Evolutionary conservation across 2,113 vertebrate species (phyloP), one percentile per base, ranked within the genome.

Genomic region (Meles meles): DNA sequence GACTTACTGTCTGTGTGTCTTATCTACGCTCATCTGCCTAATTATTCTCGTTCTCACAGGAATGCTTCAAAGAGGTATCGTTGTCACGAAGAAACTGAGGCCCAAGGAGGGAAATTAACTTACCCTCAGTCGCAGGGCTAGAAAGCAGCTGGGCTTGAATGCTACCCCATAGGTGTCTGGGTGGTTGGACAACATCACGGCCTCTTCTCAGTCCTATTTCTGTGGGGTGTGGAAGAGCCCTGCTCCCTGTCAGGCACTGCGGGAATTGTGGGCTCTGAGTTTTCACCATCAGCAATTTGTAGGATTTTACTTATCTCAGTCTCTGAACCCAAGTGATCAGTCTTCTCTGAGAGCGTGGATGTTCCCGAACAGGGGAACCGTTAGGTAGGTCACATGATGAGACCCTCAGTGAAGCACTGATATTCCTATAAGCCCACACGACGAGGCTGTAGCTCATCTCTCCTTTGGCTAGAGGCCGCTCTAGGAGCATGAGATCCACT

Each of bases 391-490:
- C 61, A 27, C 25, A 8, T 1, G 7, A 8, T 4, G 29, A 76
- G 39, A 61, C 0, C 0, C 5, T 52, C 14, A 1, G 5, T 20
- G 63, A 74, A 71, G 14, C 3, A 0, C 25, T 3, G 47, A 67
- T n/a, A 3, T n/a, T 57, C 20, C 9, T 34, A 52, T 13, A 59
- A 18, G n/a, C 31, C 57, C 17, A 34, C 3, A 17, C 6, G 0
- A 0, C 0, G 34, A 67, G 23, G 29, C 5, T 2, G 0, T 3
- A 9, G 0, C 42, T 57, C 29, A 31, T 42, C 17, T 10, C 13
- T 37, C 69, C 15, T 27, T 71, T n/a, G 63, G 80, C 5, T 1
- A 17, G 63, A 52, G 42, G 13, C 8, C 3, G 34, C 7, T 25
- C 0, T 1, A 4, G 47, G 3, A 9, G 23, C 8, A 0, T 37